Conservation (phyloP, 1,140 invertebrate genomes). For the Popillia japonica region DNA sequence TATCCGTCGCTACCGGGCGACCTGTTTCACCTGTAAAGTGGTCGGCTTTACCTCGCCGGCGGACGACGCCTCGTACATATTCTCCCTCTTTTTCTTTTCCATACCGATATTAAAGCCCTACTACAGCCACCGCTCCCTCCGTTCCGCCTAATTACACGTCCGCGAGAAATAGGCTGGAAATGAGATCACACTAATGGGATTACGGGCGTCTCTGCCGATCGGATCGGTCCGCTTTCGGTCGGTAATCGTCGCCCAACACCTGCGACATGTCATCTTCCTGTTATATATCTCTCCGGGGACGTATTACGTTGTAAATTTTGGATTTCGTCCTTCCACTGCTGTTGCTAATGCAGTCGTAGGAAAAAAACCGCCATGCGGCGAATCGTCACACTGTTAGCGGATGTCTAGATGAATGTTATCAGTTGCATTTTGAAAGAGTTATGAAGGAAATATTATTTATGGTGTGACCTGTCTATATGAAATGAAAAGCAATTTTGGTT, state of each 20-base stretch:
- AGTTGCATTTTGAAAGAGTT: no score
- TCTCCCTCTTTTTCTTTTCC: neutral
- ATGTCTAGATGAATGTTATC: neutral
- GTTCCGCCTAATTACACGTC: constrained; percentile 31
- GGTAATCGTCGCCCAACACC: constrained; percentile 7
- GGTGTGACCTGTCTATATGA: no score
- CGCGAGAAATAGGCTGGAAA: constrained; percentile 26
- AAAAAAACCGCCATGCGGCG: neutral
- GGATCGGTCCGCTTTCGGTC: constrained; percentile 17
- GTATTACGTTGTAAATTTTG: constrained; percentile 27
- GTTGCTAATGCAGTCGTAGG: neutral
- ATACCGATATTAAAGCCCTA: neutral
- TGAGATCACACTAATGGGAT: constrained; percentile 32
- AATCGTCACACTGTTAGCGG: neutral
- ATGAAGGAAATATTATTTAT: no score
- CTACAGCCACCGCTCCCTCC: neutral
- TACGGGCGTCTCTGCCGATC: constrained; percentile 30
- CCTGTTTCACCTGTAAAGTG: constrained; percentile 29
- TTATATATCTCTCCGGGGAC: constrained; percentile 28
- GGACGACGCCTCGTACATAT: neutral
- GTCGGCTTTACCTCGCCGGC: constrained; percentile 6
- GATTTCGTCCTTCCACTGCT: constrained; percentile 10
- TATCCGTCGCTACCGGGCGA: constrained; percentile 27
- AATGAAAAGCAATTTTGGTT: no score
- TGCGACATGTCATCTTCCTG: constrained; percentile 28